Base-by-base conservation (phyloP, 2,113 vertebrate genomes). In the Rhynchomys soricoides region DNA sequence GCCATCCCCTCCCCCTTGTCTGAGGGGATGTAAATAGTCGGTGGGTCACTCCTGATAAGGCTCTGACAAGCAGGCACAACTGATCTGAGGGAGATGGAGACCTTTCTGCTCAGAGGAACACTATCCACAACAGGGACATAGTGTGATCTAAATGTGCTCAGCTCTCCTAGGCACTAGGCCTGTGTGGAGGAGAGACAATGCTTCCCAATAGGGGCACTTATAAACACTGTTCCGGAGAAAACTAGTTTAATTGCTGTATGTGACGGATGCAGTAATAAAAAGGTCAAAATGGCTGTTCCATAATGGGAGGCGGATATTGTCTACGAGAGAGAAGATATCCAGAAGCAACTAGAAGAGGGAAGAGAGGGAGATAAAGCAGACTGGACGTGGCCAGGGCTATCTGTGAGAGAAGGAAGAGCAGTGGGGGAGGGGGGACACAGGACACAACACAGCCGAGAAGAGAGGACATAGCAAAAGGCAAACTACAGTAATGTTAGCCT, bases 171-270 rank as follows among this genome's bases (percentile, higher is more conserved):
- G 45, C 9, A n/a, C 59, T 50, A 78, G 43, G 89, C n/a, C 15
- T 64, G 21, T 82, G 45, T 87, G 45, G 68, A 93, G 19, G 62
- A 77, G 85, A 78, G 93, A 79, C 37, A 57, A 77, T 90, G 21
- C 82, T 89, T 55, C 52, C 52, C 52, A 55, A 17, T 15, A 40
- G 78, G 45, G 29, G 68, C 93, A 37, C 21, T 83, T 45, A 85
- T 45, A 88, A 48, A 91, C 62, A 90, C 37, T 90, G 19, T n/a
- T 79, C 45, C 79, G n/a, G 79, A 17, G 62, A 50, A 77, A 95
- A 57, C n/a, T 19, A 29, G 7, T 19, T 5, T 79, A 37, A 12
- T 57, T n/a, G 19, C 26, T 82, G 3, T 40, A 22, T 57, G 37
- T n/a, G 11, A 82, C 5, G 3, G 19, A 12, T 26, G 3, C 4